phyloP scores from a whole-genome alignment of 2,888 invertebrate species.

The Xanthorhoe designata region DNA sequence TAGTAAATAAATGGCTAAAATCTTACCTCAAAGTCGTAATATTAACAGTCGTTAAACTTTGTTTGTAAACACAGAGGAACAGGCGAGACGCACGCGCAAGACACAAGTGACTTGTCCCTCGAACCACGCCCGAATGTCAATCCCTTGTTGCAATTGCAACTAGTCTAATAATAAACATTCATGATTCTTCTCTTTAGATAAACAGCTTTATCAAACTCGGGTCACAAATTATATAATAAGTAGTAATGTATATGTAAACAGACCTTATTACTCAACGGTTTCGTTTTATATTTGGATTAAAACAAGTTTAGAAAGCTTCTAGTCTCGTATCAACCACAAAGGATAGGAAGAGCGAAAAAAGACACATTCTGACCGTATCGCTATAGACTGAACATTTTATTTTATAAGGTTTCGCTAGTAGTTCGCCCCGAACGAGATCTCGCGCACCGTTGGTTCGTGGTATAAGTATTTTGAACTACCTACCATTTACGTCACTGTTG shows the following conservation, averaged over 20 bases:
- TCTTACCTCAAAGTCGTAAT: constrained; percentile 27
- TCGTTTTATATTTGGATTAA: background rate
- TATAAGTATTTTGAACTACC: no score
- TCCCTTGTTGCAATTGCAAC: constrained; percentile 24
- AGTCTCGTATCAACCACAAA: background rate
- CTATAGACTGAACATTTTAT: no score
- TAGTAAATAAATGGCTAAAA: background rate
- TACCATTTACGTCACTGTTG: no score
- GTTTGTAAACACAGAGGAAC: constrained; percentile 31
- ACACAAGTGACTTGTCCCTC: constrained; percentile 14
- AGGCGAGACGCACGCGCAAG: constrained; percentile 25
- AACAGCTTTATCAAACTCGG: constrained; percentile 33
- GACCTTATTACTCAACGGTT: background rate
- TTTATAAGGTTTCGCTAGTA: no score
- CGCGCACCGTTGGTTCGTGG: no score
- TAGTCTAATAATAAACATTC: constrained; percentile 40
- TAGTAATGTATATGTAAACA: constrained; percentile 2
- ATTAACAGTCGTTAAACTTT: constrained; percentile 11
- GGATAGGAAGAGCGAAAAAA: background rate
- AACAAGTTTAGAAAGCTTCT: no score
- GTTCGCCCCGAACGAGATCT: no score
- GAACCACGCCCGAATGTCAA: constrained; percentile 36
- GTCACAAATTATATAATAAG: constrained; percentile 21
- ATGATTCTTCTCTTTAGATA: constrained; percentile 36
- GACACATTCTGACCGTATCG: no score